These are phyloP conservation scores for Marisa cornuarietis DNA, from an alignment of 1,140 invertebrate genomes.

Conservation along the genomic window DNA sequence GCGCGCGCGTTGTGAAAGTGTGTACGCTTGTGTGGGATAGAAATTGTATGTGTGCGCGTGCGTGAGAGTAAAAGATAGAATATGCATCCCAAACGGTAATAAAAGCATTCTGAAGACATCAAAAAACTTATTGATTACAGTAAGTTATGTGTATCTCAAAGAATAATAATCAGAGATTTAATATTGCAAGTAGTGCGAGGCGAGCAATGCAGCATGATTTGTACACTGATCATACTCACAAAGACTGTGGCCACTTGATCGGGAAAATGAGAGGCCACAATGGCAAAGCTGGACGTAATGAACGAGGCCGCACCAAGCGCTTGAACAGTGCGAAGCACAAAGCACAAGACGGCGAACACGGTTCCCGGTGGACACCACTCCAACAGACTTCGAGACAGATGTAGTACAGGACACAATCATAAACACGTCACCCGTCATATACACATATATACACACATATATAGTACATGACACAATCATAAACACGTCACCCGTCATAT, in stretches of 20 bases:
- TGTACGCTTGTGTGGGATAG: no score
- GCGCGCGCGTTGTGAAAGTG: no score
- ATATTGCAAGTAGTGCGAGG: background rate
- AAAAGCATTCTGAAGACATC: background rate
- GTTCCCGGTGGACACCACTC: constrained; percentile 82
- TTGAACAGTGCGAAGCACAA: constrained; percentile 86
- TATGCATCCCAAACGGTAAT: background rate
- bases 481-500: background rate
- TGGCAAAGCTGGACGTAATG: constrained; percentile 90
- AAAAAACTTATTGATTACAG: background rate
- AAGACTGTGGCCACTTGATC: constrained; percentile 89
- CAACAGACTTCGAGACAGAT: constrained; percentile 38
- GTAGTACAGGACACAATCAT: background rate
- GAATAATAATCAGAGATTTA: background rate
- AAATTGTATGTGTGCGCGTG: background rate
- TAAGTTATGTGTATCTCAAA: background rate
- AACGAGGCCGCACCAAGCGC: constrained; percentile 92
- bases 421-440: background rate
- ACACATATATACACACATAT: background rate
- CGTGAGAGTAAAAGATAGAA: background rate
- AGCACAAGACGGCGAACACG: constrained; percentile 85
- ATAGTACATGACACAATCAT: background rate
- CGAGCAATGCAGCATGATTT: no score
- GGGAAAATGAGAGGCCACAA: constrained; percentile 91
- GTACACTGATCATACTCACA: constrained; percentile 68